These are phyloP conservation scores for Rhinogobio ventralis DNA, from an alignment of 2,797 vertebrate species.

Conservation along the genomic window DNA sequence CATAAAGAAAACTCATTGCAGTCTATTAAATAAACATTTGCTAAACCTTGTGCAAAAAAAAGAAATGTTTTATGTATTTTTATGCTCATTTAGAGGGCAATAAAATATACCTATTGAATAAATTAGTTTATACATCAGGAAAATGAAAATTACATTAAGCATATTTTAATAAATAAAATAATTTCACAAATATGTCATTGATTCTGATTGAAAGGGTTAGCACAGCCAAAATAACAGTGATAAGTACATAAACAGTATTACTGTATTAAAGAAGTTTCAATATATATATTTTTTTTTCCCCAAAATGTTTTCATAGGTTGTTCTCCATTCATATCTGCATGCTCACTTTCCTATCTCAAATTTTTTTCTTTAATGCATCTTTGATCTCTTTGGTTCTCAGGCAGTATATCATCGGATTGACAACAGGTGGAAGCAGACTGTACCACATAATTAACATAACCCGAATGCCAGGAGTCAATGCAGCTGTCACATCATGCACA, in stretches of 20 bases:
- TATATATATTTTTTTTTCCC: too few species aligned
- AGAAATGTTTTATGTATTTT: neutral
- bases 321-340: neutral
- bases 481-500: neutral
- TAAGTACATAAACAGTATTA: neutral
- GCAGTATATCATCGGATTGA: slow-evolving; percentile 53
- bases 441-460: slow-evolving; percentile 46
- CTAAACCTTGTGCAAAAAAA: neutral
- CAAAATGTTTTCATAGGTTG: too few species aligned
- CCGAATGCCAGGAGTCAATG: neutral
- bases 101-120: neutral
- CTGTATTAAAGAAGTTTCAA: neutral
- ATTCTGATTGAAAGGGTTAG: neutral
- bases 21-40: neutral
- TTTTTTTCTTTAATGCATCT: slow-evolving; percentile 29
- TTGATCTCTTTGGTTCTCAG: slow-evolving; percentile 45
- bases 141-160: neutral
- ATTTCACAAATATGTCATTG: neutral
- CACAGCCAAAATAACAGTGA: neutral
- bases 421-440: slow-evolving; percentile 53
- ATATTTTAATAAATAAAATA: neutral
- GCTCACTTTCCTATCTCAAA: slow-evolving; percentile 14
- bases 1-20: neutral
- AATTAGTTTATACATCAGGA: too few species aligned
- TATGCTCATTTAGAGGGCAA: neutral